Percentiles rank a stretch among this genome's conserved stretches.
Conservation (phyloP, 2,113 vertebrate species). For the Lathamus discolor region DNA sequence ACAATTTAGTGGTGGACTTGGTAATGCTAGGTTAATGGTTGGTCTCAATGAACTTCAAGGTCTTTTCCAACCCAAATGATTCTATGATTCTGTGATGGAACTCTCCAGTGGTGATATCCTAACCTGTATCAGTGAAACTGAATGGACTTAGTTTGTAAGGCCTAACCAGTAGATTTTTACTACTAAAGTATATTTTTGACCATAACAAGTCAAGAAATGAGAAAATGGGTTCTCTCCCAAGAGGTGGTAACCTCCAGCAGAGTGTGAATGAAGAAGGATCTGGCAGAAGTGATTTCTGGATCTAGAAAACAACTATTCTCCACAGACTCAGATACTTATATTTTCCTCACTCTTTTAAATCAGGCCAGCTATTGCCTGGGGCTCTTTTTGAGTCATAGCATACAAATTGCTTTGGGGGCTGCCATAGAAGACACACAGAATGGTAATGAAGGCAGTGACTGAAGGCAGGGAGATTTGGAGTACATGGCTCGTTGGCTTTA, state of each 20-base stretch:
- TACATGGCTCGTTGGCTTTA: background rate
- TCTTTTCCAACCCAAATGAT: background rate
- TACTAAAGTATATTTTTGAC: background rate
- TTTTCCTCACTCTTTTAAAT: constrained; percentile 42
- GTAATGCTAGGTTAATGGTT: background rate
- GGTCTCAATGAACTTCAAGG: background rate
- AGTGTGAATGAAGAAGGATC: constrained; percentile 26
- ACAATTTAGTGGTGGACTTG: background rate
- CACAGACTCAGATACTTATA: background rate
- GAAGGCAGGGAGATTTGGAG: background rate
- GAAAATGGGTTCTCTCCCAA: constrained; percentile 6
- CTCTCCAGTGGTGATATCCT: background rate
- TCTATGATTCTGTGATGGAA: background rate
- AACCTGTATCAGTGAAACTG: background rate
- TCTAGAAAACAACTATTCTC: background rate
- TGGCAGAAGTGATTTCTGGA: background rate
- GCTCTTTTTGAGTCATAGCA: constrained; percentile 17
- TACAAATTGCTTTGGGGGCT: constrained; percentile 36
- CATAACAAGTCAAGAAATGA: background rate
- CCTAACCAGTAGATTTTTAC: background rate
- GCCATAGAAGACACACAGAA: background rate
- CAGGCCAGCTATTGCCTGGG: constrained; percentile 27
- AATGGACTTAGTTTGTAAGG: background rate
- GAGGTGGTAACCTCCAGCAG: constrained; percentile 6
- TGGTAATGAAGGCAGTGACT: constrained; percentile 17